Evolutionary conservation across 2,113 vertebrate species (phyloP).

Genomic region (Crotalus horridus): DNA sequence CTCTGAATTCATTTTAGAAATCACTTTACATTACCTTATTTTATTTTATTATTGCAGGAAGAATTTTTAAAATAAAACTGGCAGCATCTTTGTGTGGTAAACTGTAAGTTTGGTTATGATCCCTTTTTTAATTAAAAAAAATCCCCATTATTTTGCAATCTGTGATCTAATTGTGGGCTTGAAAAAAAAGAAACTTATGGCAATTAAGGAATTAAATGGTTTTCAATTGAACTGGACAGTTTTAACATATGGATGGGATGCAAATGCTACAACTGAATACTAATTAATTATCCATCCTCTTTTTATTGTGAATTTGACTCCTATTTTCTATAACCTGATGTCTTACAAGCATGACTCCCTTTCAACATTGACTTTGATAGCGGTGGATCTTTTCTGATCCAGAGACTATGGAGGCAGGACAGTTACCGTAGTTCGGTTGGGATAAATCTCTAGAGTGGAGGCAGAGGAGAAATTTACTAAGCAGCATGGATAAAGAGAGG

Average conservation of each 20-base stretch:
- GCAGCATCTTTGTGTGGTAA: background rate
- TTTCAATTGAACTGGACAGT: background rate
- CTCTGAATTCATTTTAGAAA: background rate
- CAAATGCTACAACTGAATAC: background rate
- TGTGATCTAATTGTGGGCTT: background rate
- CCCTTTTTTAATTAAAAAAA: background rate
- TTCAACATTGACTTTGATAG: background rate
- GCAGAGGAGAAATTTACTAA: too few relatives aligned
- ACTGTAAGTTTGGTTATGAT: background rate
- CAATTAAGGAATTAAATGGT: background rate
- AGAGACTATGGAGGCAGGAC: background rate
- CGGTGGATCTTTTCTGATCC: background rate
- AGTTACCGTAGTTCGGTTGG: background rate
- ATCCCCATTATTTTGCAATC: background rate
- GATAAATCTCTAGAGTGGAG: background rate
- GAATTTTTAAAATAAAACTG: background rate
- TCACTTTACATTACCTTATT: background rate
- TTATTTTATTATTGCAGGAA: background rate
- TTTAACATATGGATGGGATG: background rate
- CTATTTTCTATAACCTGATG: background rate
- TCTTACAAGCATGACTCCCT: background rate
- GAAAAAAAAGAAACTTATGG: too few relatives aligned
- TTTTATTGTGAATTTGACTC: background rate
- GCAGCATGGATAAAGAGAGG: background rate
- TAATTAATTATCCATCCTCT: background rate